phyloP scores from a whole-genome alignment of 1,140 invertebrate species.

The Aphelinus atriplicis region DNA sequence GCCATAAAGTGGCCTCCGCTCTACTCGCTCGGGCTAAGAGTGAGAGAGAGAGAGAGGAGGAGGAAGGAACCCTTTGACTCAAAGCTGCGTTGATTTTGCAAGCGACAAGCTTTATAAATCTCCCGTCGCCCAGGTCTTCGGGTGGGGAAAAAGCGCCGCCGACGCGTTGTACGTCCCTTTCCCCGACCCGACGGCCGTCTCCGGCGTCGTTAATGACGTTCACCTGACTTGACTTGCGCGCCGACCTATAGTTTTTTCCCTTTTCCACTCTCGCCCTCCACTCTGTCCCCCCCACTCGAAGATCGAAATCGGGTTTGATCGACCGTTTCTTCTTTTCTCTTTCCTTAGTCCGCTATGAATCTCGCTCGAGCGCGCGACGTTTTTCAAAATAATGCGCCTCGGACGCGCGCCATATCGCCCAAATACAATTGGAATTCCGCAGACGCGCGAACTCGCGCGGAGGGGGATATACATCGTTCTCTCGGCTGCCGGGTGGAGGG shows the following conservation, averaged over 20 bases:
- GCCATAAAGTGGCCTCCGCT: not conserved
- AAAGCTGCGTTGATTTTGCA: slow-evolving; percentile 22
- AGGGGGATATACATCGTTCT: too few relatives aligned
- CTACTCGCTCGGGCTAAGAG: not conserved
- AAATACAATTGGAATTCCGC: slow-evolving; percentile 27
- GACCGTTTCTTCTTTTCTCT: too few relatives aligned
- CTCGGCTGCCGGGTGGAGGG: too few relatives aligned
- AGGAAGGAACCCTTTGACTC: not conserved
- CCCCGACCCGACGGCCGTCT: too few relatives aligned
- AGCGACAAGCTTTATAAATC: slow-evolving; percentile 37
- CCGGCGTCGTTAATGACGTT: too few relatives aligned
- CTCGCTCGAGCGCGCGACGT: too few relatives aligned
- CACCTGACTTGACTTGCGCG: too few relatives aligned
- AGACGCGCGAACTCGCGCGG: not conserved
- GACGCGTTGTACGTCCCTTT: too few relatives aligned
- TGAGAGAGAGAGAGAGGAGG: not conserved
- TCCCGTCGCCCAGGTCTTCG: slow-evolving; percentile 7
- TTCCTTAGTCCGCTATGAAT: too few relatives aligned
- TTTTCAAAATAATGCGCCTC: too few relatives aligned
- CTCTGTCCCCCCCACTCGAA: not conserved
- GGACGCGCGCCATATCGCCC: not conserved
- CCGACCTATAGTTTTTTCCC: not conserved
- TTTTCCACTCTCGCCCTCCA: not conserved
- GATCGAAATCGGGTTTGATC: too few relatives aligned
- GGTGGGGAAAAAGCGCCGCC: too few relatives aligned